Base-by-base conservation (phyloP, 2,113 vertebrate genomes). In the Pterocles burchelli region DNA sequence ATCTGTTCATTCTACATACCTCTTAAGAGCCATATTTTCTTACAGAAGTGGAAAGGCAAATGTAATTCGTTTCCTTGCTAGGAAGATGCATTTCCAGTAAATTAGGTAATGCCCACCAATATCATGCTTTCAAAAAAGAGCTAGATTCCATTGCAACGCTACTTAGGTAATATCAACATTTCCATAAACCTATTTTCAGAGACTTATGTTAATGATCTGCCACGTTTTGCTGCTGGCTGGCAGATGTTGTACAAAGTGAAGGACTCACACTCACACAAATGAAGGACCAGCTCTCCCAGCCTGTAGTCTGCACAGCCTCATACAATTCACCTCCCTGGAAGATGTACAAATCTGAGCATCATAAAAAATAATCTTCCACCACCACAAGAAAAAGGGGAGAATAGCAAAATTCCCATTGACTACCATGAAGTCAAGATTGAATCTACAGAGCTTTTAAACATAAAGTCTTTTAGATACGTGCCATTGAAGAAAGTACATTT, bases 151-250 rank as follows among this genome's bases (percentile, higher is more conserved):
- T 89, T 95, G 93, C 93, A 59, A 68, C 24, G 73, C 65, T 91
- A 74, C 74, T 96, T 67, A 62, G 76, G n/a, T 80, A 94, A 79
- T 52, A 92, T n/a, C 92, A 96, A 74, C 92, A 89, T 72, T 66
- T 94, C 58, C 91, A 79, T 88, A 97, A 96, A 91, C 87, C 51
- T 16, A 34, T 97, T 97, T 97, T 89, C 95, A 95, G 90, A 74
- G 74, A 49, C 46, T 88, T 95, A 88, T 85, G 95, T 91, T 91
- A 92, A 96, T 89, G 89, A 88, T 54, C 74, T 88, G 36, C 20
- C 95, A 94, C 71, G 78, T 72, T 91, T 82, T 72, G 55, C 84
- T 95, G 88, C 92, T 79, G 88, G 45, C n/a, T 83, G 83, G 90
- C 80, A 96, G 12, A 36, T 22, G 43, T 29, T n/a, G 16, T 24